Evolutionary conservation across 2,797 vertebrate species (phyloP).

Genomic region (Sparidentex hasta): DNA sequence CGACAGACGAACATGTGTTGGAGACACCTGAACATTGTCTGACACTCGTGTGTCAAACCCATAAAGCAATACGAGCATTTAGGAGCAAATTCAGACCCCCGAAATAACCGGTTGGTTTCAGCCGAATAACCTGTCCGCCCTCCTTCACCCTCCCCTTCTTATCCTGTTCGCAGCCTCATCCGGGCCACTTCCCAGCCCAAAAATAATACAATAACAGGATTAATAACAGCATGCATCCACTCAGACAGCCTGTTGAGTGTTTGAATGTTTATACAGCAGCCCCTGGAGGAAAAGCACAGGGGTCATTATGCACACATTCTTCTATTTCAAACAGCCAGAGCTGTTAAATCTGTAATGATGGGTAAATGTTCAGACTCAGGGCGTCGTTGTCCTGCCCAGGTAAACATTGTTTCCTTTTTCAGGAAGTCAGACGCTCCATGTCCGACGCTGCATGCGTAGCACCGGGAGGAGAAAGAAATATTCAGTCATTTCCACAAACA

Average conservation of each 20-base stretch:
- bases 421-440: conserved; percentile 41
- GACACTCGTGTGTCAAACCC: conserved; percentile 69
- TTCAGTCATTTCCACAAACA: conserved; percentile 62
- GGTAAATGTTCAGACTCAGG: conserved; percentile 48
- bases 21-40: conserved; percentile 57
- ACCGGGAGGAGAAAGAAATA: conserved; percentile 40
- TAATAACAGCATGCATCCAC: conserved; percentile 53
- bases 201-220: conserved; percentile 72
- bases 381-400: conserved; percentile 52
- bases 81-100: conserved; percentile 43
- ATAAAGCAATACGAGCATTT: conserved; percentile 63
- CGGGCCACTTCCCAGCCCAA: conserved; percentile 46
- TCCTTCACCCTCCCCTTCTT: conserved; percentile 4
- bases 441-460: conserved; percentile 4
- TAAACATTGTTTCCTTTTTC: conserved; percentile 64
- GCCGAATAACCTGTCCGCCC: conserved; percentile 36
- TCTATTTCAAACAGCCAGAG: conserved; percentile 62
- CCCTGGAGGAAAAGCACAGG: conserved; percentile 48
- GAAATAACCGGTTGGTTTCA: conserved; percentile 49
- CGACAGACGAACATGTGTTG: conserved; percentile 60
- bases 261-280: conserved; percentile 65
- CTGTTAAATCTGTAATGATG: conserved; percentile 60
- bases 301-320: conserved; percentile 48
- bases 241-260: conserved; percentile 45
- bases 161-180: conserved; percentile 34